A percentile compares a stretch with the other conserved stretches of the same genome.
Evolutionary conservation across 1,140 invertebrate species (phyloP).

Genomic region (Anadara kagoshimensis): DNA sequence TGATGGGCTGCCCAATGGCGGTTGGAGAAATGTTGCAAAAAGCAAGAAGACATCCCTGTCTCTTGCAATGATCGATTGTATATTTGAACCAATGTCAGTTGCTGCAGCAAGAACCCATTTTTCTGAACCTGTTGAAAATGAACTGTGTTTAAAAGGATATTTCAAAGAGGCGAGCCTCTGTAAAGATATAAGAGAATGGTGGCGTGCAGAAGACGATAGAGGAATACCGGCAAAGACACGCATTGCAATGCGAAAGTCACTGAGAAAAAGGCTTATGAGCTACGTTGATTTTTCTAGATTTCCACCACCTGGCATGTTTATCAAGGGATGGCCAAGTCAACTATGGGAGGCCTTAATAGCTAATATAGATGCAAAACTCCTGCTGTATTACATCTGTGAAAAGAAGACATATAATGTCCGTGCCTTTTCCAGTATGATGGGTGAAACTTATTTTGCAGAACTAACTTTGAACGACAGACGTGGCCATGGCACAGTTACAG

Average conservation of each 20-base stretch:
- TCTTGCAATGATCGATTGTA: conserved; percentile 21
- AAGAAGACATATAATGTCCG: conserved; percentile 34
- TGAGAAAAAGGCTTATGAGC: conserved; percentile 13
- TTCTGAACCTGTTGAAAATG: conserved; percentile 24
- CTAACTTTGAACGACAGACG: conserved; percentile 30
- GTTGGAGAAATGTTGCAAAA: conserved; percentile 33
- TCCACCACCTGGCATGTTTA: conserved; percentile 31
- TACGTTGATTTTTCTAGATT: conserved; percentile 26
- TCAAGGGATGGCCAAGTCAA: conserved; percentile 27
- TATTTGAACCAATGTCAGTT: conserved; percentile 38
- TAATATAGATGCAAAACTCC: conserved; percentile 35
- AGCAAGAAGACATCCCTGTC: conserved; percentile 24
- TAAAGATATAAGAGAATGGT: conserved; percentile 30
- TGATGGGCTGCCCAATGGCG: conserved; percentile 30
- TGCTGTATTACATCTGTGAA: conserved; percentile 25
- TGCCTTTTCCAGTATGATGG: conserved; percentile 35
- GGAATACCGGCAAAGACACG: conserved; percentile 4
- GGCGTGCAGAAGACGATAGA: conserved; percentile 28
- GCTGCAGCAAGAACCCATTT: conserved; percentile 32
- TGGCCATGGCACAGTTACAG: conserved; percentile 32
- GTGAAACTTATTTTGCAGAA: conserved; percentile 38
- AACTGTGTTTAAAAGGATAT: conserved; percentile 30
- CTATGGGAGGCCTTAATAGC: conserved; percentile 41
- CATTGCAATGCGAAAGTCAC: background rate
- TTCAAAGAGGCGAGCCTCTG: conserved; percentile 19